Percentiles rank a stretch among this genome's conserved stretches.
phyloP scores from a whole-genome alignment of 2,113 vertebrate genomes.

The Ranitomeya variabilis region DNA sequence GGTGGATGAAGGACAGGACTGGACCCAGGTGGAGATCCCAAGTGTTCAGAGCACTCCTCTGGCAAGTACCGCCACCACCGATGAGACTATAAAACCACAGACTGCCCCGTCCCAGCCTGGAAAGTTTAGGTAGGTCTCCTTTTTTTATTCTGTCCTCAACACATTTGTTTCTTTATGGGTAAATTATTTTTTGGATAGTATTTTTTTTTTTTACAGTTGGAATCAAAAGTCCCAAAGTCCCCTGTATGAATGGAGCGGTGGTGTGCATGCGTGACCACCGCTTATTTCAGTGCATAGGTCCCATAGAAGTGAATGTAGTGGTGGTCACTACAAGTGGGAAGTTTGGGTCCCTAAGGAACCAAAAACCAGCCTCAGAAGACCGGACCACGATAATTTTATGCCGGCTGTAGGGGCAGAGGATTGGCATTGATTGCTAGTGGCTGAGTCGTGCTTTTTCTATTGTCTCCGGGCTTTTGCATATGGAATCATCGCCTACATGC shows the following conservation, averaged over 20 bases:
- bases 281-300: too few relatives aligned
- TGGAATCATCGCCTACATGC: too few relatives aligned
- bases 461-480: too few relatives aligned
- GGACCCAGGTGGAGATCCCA: conserved; percentile 89
- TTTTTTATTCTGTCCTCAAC: background rate
- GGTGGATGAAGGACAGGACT: conserved; percentile 93
- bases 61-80: conserved; percentile 58
- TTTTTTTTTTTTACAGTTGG: too few relatives aligned
- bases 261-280: too few relatives aligned
- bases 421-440: background rate
- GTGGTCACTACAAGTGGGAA: too few relatives aligned
- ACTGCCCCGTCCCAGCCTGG: conserved; percentile 62
- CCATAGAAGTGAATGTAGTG: too few relatives aligned
- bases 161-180: background rate
- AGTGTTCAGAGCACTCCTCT: conserved; percentile 63
- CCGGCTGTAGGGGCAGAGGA: background rate
- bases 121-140: conserved; percentile 68
- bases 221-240: too few relatives aligned
- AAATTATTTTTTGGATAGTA: background rate
- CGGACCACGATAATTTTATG: background rate
- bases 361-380: background rate
- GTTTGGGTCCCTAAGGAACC: too few relatives aligned
- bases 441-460: background rate
- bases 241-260: too few relatives aligned
- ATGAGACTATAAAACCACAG: conserved; percentile 57